phyloP scores from a whole-genome alignment of 1,140 invertebrate genomes.

The Cydia pomonella region DNA sequence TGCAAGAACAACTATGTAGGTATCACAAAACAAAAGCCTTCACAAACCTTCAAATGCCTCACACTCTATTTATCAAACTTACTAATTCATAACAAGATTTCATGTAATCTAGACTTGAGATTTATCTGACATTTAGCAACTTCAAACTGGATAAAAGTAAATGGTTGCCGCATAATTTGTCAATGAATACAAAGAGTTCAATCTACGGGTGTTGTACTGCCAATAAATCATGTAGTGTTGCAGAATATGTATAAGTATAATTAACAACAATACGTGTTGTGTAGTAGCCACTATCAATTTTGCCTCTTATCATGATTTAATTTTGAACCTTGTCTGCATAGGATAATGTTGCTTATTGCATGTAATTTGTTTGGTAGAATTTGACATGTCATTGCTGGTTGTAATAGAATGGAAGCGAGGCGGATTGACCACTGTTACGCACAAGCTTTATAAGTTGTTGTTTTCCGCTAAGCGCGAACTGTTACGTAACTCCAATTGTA shows the following conservation, averaged over 20 bases:
- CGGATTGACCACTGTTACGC: slow-evolving; percentile 23
- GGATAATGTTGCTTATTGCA: background rate
- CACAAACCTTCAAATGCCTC: background rate
- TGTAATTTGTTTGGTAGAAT: background rate
- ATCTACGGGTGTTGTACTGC: slow-evolving; percentile 49
- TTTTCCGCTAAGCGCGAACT: slow-evolving; percentile 6
- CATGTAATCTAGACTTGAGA: slow-evolving; percentile 2
- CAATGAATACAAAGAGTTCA: slow-evolving; percentile 68
- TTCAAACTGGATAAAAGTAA: slow-evolving; percentile 54
- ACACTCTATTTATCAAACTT: slow-evolving; percentile 19
- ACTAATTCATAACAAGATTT: slow-evolving; percentile 22
- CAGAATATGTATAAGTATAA: slow-evolving; percentile 51
- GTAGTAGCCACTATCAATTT: slow-evolving; percentile 25
- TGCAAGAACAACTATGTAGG: slow-evolving; percentile 7
- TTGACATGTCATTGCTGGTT: slow-evolving; percentile 6
- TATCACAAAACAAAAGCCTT: slow-evolving; percentile 1
- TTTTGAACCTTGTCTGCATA: background rate
- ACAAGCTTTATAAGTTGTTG: slow-evolving; percentile 13
- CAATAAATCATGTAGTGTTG: slow-evolving; percentile 33
- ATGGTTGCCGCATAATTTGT: slow-evolving; percentile 70
- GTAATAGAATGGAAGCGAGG: slow-evolving; percentile 1
- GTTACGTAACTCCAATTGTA: background rate
- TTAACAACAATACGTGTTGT: slow-evolving; percentile 61
- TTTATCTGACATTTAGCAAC: slow-evolving; percentile 43
- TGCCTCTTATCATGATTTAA: background rate